Evolutionary conservation across 2,797 vertebrate genomes (phyloP).

Genomic region (Poecilia wingei): DNA sequence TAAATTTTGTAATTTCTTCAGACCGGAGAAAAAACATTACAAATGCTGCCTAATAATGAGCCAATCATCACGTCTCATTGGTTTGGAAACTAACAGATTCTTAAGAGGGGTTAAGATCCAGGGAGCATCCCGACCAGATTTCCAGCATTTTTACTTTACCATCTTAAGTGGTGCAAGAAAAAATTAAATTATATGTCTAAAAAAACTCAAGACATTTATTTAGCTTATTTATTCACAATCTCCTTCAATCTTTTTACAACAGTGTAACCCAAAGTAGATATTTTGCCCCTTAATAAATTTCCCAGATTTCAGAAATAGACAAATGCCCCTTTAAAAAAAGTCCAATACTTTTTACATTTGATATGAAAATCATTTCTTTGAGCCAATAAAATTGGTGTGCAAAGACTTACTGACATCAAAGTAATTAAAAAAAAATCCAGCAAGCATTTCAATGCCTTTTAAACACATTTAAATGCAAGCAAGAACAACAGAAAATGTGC

Average conservation of each 20-base stretch:
- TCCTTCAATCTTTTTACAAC: slow-evolving; percentile 22
- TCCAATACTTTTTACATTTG: neutral
- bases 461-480: neutral
- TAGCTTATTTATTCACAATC: slow-evolving; percentile 50
- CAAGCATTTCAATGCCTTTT: neutral
- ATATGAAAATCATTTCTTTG: neutral
- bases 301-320: neutral
- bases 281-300: neutral
- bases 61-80: neutral
- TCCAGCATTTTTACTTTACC: neutral
- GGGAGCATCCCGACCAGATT: neutral
- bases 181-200: neutral
- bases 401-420: slow-evolving; percentile 4
- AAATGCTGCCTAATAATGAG: neutral
- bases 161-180: neutral
- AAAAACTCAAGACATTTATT: neutral
- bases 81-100: neutral
- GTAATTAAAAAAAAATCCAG: slow-evolving; percentile 13
- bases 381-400: slow-evolving; percentile 7
- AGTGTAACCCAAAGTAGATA: slow-evolving; percentile 1
- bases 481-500: neutral
- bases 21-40: too few species aligned
- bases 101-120: neutral
- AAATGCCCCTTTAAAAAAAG: neutral
- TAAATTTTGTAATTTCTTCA: too few species aligned